phyloP scores from a whole-genome alignment of 2,888 invertebrate genomes.

The Acanthopleura granulata region DNA sequence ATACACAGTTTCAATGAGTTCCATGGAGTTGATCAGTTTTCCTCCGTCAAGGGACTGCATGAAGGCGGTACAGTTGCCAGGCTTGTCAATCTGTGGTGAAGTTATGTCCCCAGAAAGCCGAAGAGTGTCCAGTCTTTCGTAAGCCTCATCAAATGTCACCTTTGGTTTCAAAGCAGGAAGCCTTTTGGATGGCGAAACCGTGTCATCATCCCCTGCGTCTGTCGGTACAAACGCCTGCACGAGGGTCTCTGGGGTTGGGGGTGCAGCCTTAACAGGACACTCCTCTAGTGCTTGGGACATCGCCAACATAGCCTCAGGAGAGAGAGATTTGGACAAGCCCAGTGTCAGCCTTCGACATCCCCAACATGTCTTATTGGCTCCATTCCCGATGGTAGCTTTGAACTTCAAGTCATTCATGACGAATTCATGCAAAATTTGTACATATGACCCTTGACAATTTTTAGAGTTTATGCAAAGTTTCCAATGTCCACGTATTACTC shows the following conservation, averaged over 20 bases:
- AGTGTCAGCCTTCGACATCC: neutral
- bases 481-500: too few relatives aligned
- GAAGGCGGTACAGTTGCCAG: too few relatives aligned
- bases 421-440: too few relatives aligned
- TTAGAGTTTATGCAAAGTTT: too few relatives aligned
- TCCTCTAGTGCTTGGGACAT: constrained; percentile 8
- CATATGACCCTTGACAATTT: too few relatives aligned
- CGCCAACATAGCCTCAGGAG: neutral
- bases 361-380: too few relatives aligned
- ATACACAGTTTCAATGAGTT: neutral
- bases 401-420: too few relatives aligned
- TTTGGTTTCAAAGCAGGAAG: neutral
- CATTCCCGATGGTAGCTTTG: too few relatives aligned
- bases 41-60: neutral
- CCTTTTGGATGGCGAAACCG: neutral
- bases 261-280: neutral
- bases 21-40: neutral
- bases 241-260: neutral
- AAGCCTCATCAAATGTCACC: neutral
- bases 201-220: neutral
- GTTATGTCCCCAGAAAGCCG: neutral
- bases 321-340: neutral
- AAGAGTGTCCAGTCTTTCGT: neutral
- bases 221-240: neutral
- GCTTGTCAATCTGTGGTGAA: neutral